Evolutionary conservation across 2,888 invertebrate genomes (phyloP).

Genomic region (Cheilosia urbana): DNA sequence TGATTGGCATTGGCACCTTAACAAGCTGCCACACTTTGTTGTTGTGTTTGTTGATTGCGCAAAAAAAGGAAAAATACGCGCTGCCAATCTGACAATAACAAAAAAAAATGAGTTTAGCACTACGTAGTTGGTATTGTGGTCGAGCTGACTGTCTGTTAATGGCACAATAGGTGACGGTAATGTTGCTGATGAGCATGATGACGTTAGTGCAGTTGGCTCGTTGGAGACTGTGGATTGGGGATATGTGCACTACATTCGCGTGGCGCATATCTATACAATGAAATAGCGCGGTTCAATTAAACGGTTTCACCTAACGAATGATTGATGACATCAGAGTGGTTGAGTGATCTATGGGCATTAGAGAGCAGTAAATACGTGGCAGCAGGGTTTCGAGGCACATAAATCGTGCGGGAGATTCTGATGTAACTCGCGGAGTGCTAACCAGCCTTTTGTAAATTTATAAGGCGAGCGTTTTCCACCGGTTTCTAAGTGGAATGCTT

Average conservation of each 20-base stretch:
- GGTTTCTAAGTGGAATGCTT: too few relatives aligned
- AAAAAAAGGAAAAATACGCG: slow-evolving; percentile 8
- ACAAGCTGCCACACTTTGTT: slow-evolving; percentile 67
- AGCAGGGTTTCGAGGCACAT: background rate
- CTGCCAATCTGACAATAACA: background rate
- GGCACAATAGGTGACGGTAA: slow-evolving; percentile 16
- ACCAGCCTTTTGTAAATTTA: too few relatives aligned
- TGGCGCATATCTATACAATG: background rate
- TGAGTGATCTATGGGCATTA: slow-evolving; percentile 6
- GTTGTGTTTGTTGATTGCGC: slow-evolving; percentile 47
- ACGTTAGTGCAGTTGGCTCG: slow-evolving; percentile 24
- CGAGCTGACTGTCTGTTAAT: slow-evolving; percentile 35
- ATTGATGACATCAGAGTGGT: slow-evolving; percentile 9
- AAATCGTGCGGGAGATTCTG: background rate
- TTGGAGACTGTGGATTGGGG: background rate
- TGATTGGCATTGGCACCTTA: slow-evolving; percentile 74
- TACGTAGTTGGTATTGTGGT: slow-evolving; percentile 31
- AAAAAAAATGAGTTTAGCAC: slow-evolving; percentile 12
- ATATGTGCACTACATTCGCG: background rate
- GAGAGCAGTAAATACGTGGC: background rate
- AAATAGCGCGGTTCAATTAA: slow-evolving; percentile 41
- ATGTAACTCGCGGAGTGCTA: background rate
- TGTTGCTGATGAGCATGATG: slow-evolving; percentile 38
- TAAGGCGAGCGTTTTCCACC: too few relatives aligned
- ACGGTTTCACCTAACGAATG: slow-evolving; percentile 34